Conservation (phyloP, 1,140 invertebrate species). For the Galleria mellonella region DNA sequence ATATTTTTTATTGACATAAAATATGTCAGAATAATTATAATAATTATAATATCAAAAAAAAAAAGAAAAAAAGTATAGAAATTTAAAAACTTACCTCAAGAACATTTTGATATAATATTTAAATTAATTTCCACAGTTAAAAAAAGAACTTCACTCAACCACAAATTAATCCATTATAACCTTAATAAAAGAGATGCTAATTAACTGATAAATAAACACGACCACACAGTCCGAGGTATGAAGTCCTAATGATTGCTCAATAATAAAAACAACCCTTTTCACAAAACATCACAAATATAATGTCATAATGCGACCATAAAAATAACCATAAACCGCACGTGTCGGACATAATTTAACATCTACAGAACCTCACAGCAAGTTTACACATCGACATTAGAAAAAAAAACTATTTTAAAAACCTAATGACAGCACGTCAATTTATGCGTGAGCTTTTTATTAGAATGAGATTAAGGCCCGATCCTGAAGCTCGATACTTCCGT, state of each 20-base stretch:
- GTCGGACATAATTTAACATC: constrained; percentile 55
- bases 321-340: constrained; percentile 61
- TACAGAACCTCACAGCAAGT: constrained; percentile 44
- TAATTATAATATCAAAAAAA: constrained; percentile 7
- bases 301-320: constrained; percentile 61
- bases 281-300: constrained; percentile 55
- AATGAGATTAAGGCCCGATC: constrained; percentile 66
- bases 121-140: constrained; percentile 17
- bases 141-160: constrained; percentile 26
- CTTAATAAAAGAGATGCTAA: too few species aligned
- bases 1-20: too few species aligned
- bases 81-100: constrained; percentile 44
- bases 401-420: constrained; percentile 54
- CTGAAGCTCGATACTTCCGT: constrained; percentile 64
- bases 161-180: constrained; percentile 23
- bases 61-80: constrained; percentile 5
- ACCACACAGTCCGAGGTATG: constrained; percentile 54
- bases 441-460: constrained; percentile 69
- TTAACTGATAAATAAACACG: constrained; percentile 44
- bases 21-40: too few species aligned
- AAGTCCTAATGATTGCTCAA: constrained; percentile 57
- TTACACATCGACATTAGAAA: constrained; percentile 17
- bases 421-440: constrained; percentile 57
- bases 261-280: constrained; percentile 52
- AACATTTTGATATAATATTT: constrained; percentile 49